Evolutionary conservation across 2,113 vertebrate species (phyloP), one percentile per base, ranked within the genome.

Genomic region (Pelusios castaneus): DNA sequence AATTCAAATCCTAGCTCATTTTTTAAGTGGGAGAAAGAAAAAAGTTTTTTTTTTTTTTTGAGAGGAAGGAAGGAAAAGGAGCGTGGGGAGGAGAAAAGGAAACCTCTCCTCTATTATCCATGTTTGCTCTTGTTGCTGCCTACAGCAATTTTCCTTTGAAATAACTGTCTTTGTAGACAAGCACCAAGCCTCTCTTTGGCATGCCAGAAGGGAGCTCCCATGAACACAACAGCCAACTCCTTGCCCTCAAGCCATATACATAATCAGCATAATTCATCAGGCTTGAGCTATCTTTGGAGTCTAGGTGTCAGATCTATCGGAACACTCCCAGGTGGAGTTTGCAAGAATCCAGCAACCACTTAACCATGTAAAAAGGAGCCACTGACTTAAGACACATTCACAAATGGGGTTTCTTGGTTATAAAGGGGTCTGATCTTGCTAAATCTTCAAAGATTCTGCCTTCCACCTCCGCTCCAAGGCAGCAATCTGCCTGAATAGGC

Each of bases 111-210:
- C 47, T 67, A 31, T 94, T 92, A 94, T 96, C 92, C 52, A 14
- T 21, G 81, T 60, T 87, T 90, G 87, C 89, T 97, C 93, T 94
- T 95, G 88, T 86, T 93, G 89, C 91, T 97, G 93, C 96, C 94
- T 95, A 89, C 90, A 96, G 94, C 93, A 93, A 93, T 77, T 96
- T 95, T 90, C 91, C 96, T 97, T 95, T 91, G 93, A 95, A 95
- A 97, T 93, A 97, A 96, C 87, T 96, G 91, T 93, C 94, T 96
- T 95, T 95, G 95, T 94, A 97, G 96, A 94, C 86, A 95, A 96
- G 95, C 80, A 93, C 88, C 79, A 92, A 86, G 93, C 95, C 95
- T 88, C 93, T 94, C 90, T 86, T 90, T 96, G 96, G 95, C 95
- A 95, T 10, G 47, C 92, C 94, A 91, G 91, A 92, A 97, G 93